Percentiles rank a stretch among this genome's conserved stretches.
These are phyloP conservation scores for Poeciliopsis turrubarensis DNA, from an alignment of 2,113 vertebrate species.

Conservation along the genomic window DNA sequence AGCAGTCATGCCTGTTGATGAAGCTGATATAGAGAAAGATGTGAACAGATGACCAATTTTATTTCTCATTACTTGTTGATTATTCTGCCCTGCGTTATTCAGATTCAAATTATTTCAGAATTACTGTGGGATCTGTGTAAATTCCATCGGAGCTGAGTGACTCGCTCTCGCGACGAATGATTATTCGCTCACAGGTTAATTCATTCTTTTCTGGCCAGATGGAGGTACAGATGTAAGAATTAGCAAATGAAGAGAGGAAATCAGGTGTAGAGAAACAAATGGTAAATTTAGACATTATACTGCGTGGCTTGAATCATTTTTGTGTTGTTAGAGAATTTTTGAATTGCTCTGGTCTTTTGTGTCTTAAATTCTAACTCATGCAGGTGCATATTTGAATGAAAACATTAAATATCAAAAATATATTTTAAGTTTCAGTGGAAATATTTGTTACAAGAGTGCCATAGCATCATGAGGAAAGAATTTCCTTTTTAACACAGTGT, in stretches of 20 bases:
- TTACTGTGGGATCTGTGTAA: conserved; percentile 65
- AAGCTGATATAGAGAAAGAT: conserved; percentile 60
- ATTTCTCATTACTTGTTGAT: conserved; percentile 69
- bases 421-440: not conserved
- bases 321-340: conserved; percentile 3
- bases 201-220: conserved; percentile 70
- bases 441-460: not conserved
- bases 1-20: conserved; percentile 53
- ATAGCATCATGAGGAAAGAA: not conserved
- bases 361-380: not conserved
- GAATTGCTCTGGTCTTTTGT: conserved; percentile 5
- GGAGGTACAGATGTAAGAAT: conserved; percentile 73
- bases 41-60: conserved; percentile 70
- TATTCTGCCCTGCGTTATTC: conserved; percentile 68
- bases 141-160: conserved; percentile 50
- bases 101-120: conserved; percentile 67
- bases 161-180: conserved; percentile 45
- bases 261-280: conserved; percentile 35
- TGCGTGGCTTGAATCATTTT: conserved; percentile 22
- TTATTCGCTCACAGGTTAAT: conserved; percentile 72
- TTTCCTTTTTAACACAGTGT: not conserved
- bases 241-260: conserved; percentile 58
- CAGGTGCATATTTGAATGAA: not conserved
- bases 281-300: conserved; percentile 39
- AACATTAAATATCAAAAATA: not conserved